Base-by-base conservation (phyloP, 92 coral and sea anemone genomes). In the Parazoanthus darwini region DNA sequence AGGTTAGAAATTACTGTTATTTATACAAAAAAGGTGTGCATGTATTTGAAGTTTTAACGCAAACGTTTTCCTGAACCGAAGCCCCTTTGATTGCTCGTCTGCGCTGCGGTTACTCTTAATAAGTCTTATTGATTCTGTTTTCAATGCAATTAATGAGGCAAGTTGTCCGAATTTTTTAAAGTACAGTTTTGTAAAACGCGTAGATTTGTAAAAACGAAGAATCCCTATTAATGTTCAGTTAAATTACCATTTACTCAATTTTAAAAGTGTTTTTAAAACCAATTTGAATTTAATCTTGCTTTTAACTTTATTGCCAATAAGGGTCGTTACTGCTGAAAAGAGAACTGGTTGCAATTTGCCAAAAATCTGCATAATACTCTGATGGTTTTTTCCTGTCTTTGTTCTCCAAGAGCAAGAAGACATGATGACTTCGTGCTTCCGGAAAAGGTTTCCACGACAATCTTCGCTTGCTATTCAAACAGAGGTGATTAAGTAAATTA, bases 401-500 rank as follows among this genome's bases (percentile, higher is more conserved):
- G n/a, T 4, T 4, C 26, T 7, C 16, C 66, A 58, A 58, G 33
- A 29, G 33, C 33, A 29, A 20, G 15, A 54, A 13, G 59, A 54
- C 3, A 54, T 54, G 59, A 0, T 54, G 20, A 63, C 25, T 20
- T 63, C 3, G 70, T 63, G 26, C 70, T 63, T 63, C 16, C 70
- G 8, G 70, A 6, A 6, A 63, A 63, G 80, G 33, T 76, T 76
- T 37, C 80, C 4, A 18, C 33, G 68, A 73, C 58, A 84, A 48
- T 71, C 79, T 70, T 37, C 79, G 29, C 18, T 84, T 71, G 67
- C 87, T 70, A 46, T 26, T 20, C 87, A 84, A 84, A 84, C 58
- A 84, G 67, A 84, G 68, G 78, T 63, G 73, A 38, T 81, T 81
- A 59, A 71, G 87, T 48, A 46, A 84, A 84, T 72, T 84, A 22